These are phyloP conservation scores for Pelobates fuscus DNA, from an alignment of 2,113 vertebrate genomes.

Conservation along the genomic window DNA sequence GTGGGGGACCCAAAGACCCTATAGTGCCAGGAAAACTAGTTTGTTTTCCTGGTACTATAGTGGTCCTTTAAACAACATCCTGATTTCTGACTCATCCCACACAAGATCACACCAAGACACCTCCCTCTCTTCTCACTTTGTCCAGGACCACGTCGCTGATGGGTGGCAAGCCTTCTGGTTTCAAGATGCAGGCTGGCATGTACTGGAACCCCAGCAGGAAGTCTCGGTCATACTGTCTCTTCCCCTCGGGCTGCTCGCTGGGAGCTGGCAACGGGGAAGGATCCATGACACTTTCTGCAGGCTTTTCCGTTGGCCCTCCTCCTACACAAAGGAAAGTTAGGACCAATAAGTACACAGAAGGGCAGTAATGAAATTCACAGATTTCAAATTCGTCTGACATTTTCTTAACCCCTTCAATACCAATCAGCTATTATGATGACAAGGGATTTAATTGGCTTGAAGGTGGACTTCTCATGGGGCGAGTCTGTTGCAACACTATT, in stretches of 20 bases:
- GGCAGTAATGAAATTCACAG: too few relatives aligned
- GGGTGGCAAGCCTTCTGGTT: constrained; percentile 90
- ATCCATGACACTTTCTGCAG: constrained; percentile 7
- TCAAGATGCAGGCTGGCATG: constrained; percentile 90
- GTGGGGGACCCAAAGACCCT: too few relatives aligned
- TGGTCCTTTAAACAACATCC: too few relatives aligned
- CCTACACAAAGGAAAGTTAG: not conserved
- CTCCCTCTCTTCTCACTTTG: constrained; percentile 76
- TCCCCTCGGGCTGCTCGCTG: constrained; percentile 77
- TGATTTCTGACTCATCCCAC: too few relatives aligned
- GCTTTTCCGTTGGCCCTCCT: not conserved
- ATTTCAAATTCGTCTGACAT: too few relatives aligned
- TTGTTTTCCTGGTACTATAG: too few relatives aligned
- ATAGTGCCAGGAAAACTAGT: too few relatives aligned
- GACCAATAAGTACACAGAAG: not conserved
- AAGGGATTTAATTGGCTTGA: too few relatives aligned
- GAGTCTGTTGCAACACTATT: too few relatives aligned
- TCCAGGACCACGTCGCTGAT: constrained; percentile 97
- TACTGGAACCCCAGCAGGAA: constrained; percentile 93
- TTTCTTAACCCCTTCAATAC: too few relatives aligned
- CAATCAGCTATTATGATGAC: too few relatives aligned
- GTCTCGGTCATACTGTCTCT: constrained; percentile 88
- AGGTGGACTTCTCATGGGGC: too few relatives aligned
- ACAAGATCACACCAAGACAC: constrained; percentile 13
- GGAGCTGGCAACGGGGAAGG: constrained; percentile 48